These are phyloP conservation scores for Danio choprae DNA, from an alignment of 2,797 vertebrate genomes.

Conservation along the genomic window DNA sequence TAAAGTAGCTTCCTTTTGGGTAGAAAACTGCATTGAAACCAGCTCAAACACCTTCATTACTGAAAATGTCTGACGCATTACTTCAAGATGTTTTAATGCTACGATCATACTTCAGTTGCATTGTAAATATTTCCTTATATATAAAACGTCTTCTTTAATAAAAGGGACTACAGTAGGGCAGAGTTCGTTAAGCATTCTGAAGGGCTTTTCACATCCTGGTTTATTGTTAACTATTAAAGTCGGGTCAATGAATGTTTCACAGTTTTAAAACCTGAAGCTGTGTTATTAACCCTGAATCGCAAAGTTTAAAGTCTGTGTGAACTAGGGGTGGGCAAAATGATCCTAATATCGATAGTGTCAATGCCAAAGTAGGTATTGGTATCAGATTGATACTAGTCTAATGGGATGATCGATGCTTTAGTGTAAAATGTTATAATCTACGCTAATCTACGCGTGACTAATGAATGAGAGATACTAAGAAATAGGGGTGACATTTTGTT, in stretches of 20 bases:
- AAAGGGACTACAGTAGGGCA: neutral
- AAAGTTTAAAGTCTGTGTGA: too few species aligned
- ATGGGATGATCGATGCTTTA: neutral
- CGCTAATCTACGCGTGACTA: too few species aligned
- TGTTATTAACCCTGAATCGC: too few species aligned
- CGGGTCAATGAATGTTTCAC: too few species aligned
- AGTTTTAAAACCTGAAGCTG: too few species aligned
- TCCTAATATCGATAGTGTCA: neutral
- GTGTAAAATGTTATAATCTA: too few species aligned
- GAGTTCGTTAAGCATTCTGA: neutral
- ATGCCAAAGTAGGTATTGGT: neutral
- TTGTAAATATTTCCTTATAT: neutral
- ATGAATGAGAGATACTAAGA: too few species aligned
- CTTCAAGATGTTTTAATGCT: neutral
- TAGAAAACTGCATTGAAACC: neutral
- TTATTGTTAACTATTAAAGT: too few species aligned
- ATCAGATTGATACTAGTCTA: neutral
- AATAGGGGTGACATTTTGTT: too few species aligned
- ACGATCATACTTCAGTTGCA: neutral
- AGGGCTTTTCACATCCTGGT: neutral
- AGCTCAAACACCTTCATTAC: neutral
- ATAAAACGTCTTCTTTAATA: neutral
- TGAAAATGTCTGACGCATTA: neutral
- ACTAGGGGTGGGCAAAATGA: neutral
- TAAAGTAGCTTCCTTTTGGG: neutral